A percentile compares a stretch with the other conserved stretches of the same genome.
Conservation (phyloP, 2,797 vertebrate genomes). For the Fratercula arctica region DNA sequence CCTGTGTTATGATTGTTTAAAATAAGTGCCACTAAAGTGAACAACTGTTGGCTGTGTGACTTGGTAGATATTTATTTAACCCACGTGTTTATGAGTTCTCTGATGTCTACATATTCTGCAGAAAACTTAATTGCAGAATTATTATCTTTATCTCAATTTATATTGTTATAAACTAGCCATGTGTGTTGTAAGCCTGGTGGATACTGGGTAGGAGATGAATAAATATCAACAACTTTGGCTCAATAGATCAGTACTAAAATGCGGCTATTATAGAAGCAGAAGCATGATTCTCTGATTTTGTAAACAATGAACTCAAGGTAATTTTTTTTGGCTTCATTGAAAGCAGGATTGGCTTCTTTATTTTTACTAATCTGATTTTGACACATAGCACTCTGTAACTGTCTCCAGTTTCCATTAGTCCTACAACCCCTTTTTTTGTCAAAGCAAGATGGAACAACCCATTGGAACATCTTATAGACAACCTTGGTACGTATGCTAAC, state of each 20-base stretch:
- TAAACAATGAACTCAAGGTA: background rate
- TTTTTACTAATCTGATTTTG: background rate
- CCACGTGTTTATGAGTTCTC: background rate
- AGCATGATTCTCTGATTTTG: background rate
- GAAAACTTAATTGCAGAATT: background rate
- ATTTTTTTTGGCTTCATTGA: background rate
- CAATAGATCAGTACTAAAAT: background rate
- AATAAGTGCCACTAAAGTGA: background rate
- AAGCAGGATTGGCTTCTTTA: background rate
- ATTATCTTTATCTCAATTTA: background rate
- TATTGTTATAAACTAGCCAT: background rate
- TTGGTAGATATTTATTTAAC: background rate
- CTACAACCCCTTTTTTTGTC: background rate
- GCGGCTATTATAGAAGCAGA: background rate
- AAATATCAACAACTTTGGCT: background rate
- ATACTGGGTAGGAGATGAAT: background rate
- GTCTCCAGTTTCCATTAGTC: background rate
- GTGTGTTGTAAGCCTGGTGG: background rate
- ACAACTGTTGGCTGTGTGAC: background rate
- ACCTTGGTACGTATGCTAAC: background rate
- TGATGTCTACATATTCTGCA: background rate
- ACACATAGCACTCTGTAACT: background rate
- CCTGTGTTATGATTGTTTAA: background rate
- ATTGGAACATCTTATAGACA: background rate
- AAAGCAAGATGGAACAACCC: background rate